Evolutionary conservation across 2,113 vertebrate species (phyloP).

Genomic region (Heterochromis multidens): DNA sequence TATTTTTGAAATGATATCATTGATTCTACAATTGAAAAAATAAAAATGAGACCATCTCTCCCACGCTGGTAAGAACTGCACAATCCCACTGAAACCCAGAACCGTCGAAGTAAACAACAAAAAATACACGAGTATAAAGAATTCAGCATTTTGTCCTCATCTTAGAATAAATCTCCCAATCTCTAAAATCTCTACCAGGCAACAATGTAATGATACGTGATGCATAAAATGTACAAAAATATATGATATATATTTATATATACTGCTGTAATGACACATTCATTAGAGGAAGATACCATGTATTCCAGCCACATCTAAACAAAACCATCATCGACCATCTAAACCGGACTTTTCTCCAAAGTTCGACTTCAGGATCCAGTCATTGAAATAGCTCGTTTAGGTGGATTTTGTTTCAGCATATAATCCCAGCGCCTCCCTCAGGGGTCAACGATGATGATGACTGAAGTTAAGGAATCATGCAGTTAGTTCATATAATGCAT

Average conservation of each 20-base stretch:
- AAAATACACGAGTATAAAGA: neutral
- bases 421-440: neutral
- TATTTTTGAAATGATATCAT: constrained; percentile 7
- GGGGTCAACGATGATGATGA: neutral
- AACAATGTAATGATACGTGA: neutral
- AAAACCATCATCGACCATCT: neutral
- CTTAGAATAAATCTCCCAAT: neutral
- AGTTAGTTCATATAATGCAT: constrained; percentile 1
- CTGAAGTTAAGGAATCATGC: neutral
- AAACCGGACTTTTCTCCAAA: neutral
- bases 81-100: constrained; percentile 35
- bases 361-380: neutral
- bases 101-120: neutral
- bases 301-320: neutral
- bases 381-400: neutral
- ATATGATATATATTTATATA: constrained; percentile 22
- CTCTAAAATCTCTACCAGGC: constrained; percentile 45
- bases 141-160: neutral
- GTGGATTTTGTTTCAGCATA: neutral
- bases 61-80: neutral
- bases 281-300: neutral
- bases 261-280: constrained; percentile 27
- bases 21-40: neutral
- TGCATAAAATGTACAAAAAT: constrained; percentile 59
- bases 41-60: neutral